Base-by-base conservation (phyloP, 2,797 vertebrate species). In the Pampus argenteus region DNA sequence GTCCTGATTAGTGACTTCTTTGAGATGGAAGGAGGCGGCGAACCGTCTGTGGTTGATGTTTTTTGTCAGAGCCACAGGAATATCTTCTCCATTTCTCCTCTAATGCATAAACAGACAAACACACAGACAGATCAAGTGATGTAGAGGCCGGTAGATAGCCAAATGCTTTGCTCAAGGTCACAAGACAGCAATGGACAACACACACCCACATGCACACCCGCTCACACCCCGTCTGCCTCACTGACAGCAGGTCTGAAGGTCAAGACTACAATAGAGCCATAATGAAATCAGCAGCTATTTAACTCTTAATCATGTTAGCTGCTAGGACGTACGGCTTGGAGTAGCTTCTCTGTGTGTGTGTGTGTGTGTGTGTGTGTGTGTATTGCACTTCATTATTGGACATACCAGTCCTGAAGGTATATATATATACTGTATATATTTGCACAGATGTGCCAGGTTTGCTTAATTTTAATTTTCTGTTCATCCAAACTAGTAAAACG, bases 31-130 rank as follows among this genome's bases (percentile, higher is more conserved):
- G 20, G 97, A 96, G 71, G 98, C 97, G 3, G 98, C 97, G 79
- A 99, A 99, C 77, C 97, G 95, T 92, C 98, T 94, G 88, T 99
- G 97, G 93, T 98, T 99, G 87, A 99, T 99, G 91, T 97, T 98
- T 89, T 99, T 99, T 48, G 96, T 99, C 89, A 95, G 95, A 66
- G 96, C 95, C 77, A 99, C 98, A 0, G 98, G 98, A 74, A 98
- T 99, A 84, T 99, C 97, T 90, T 99, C 97, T 65, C 98, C 97
- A 28, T 99, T 99, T 70, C 96, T 94, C 86, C 94, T 96, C 98
- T 99, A 87, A 63, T 91, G 90, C 77, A 76, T 26, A 68, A 61
- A 66, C 29, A 58, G 48, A 74, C 4, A 74, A n/a, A 74, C 5
- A 71, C 3, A 75, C 2, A 64, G 38, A 42, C 13, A 44, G 51